Evolutionary conservation across 2,888 invertebrate genomes (phyloP).

Genomic region (Linnaemya tessellans): DNA sequence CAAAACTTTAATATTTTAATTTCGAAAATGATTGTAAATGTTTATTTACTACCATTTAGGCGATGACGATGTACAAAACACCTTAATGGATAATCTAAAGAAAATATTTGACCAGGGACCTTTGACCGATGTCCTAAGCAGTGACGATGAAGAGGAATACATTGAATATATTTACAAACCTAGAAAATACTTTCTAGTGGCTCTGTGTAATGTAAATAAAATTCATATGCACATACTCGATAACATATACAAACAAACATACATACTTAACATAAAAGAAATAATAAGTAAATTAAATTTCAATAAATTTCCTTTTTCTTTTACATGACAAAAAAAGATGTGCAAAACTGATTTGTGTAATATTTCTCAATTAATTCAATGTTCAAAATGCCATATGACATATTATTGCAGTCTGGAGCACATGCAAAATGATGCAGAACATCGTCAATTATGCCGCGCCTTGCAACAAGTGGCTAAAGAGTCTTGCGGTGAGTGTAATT

Average conservation of each 20-base stretch:
- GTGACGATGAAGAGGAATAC: constrained; percentile 85
- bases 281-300: not conserved
- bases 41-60: constrained; percentile 56
- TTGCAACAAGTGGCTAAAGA: constrained; percentile 85
- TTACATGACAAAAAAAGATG: constrained; percentile 69
- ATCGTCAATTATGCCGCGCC: constrained; percentile 86
- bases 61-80: constrained; percentile 75
- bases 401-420: constrained; percentile 87
- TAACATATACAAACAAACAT: no score
- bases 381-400: constrained; percentile 85
- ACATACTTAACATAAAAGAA: no score
- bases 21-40: no score
- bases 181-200: constrained; percentile 86
- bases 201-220: constrained; percentile 84
- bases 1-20: no score
- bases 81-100: constrained; percentile 78
- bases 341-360: constrained; percentile 79
- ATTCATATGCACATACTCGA: not conserved
- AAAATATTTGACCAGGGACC: constrained; percentile 79
- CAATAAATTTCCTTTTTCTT: constrained; percentile 74
- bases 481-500: constrained; percentile 83
- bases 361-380: constrained; percentile 57
- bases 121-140: constrained; percentile 78
- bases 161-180: constrained; percentile 87
- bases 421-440: constrained; percentile 85